These are phyloP conservation scores for Drosophila subpulchrella DNA, from an alignment of 1,140 invertebrate genomes.

Conservation along the genomic window DNA sequence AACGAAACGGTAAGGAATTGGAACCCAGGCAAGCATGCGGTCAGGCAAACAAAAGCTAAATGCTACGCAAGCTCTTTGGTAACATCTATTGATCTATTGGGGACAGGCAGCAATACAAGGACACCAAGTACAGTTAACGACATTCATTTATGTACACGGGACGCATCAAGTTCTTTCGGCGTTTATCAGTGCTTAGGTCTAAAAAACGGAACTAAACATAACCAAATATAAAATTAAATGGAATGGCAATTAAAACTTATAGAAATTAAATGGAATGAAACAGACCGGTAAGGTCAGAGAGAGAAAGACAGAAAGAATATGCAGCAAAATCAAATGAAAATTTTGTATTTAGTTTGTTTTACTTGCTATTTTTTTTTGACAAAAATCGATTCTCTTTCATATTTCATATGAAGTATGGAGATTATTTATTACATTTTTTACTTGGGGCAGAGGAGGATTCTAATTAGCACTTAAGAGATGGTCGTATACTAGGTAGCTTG, in stretches of 20 bases:
- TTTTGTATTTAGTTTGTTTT: conserved; percentile 39
- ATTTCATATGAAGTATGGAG: conserved; percentile 32
- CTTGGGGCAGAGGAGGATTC: conserved; percentile 43
- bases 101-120: conserved; percentile 36
- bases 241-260: conserved; percentile 37
- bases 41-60: conserved; percentile 45
- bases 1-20: conserved; percentile 25
- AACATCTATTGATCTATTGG: background rate
- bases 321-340: conserved; percentile 59
- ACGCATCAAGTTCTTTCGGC: conserved; percentile 12
- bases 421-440: conserved; percentile 25
- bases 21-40: conserved; percentile 36
- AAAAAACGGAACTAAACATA: conserved; percentile 15
- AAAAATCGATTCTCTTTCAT: conserved; percentile 25
- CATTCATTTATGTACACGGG: conserved; percentile 36
- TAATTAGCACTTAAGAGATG: conserved; percentile 85
- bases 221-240: conserved; percentile 35
- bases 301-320: conserved; percentile 29
- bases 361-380: conserved; percentile 16
- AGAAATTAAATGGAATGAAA: conserved; percentile 10
- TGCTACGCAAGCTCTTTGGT: conserved; percentile 41
- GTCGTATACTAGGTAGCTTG: conserved; percentile 72
- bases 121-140: conserved; percentile 31
- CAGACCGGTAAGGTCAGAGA: conserved; percentile 17
- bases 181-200: conserved; percentile 21